Evolutionary conservation across 1,140 invertebrate species (phyloP), one percentile per base, ranked within the genome.

Genomic region (Euborellia annulipes): DNA sequence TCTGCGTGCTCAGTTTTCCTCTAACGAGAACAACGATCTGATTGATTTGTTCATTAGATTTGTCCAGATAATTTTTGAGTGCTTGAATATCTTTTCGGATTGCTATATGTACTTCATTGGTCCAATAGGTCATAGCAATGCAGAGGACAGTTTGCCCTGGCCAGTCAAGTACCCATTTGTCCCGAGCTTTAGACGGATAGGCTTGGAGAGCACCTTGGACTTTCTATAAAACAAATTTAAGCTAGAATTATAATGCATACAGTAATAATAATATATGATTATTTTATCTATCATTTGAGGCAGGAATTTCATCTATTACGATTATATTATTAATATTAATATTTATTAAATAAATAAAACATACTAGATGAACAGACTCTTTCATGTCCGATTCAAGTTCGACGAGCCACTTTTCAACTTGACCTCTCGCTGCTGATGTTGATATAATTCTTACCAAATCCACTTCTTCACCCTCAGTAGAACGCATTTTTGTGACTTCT

Each of bases 361-460:
- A n/a, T n/a, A 69, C 69, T 58, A 80, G 72, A 57, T 84, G 78
- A 2, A 97, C 69, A 22, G 88, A 93, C 43, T 76, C 77, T 56
- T 92, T 87, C 90, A 97, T 97, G 36, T 77, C 71, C n/a, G 55
- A 60, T 64, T 98, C 93, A 18, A 98, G 65, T 57, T 96, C 84
- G 1, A 90, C 61, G 2, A 98, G 68, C 93, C 93, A 97, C 68
- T 94, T 95, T 64, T 98, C 94, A 1, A 98, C 93, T 63, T 91
- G 86, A 42, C 93, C 91, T 56, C 86, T 70, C n/a, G 91, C 88
- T 45, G 80, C 77, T 2, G 73, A 73, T 0, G 92, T 96, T 39
- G 85, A 85, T 50, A 97, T 91, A 3, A 78, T 65, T 39, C 84
- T 76, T 13, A 79, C 78, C 1, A 95, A 65, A 17, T 66, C 55